Base-by-base conservation (phyloP, 2,888 invertebrate species). In the Campoplex capitator region DNA sequence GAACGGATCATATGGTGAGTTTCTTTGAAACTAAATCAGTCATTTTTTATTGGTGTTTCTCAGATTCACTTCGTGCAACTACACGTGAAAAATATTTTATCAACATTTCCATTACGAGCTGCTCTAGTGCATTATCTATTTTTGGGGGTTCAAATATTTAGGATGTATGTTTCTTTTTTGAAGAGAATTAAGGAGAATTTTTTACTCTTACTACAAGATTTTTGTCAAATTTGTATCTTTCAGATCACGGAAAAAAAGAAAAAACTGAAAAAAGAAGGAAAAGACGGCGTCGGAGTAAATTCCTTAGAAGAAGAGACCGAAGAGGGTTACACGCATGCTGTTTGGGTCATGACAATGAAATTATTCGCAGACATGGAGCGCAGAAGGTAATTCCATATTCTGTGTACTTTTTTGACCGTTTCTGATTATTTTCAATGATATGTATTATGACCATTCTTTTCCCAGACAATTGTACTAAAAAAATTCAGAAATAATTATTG, bases 301-400 rank as follows among this genome's bases (percentile, higher is more conserved):
- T 96, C 96, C 88, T 97, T 99, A 87, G 99, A 99, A 92, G 98
- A 98, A 95, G 98, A 98, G 95, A 97, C 98, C 92, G 97, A 97
- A 28, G 96, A 95, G 75, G 97, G 97, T 93, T 98, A 97, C 93
- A 98, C 97, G 95, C 99, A 99, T 95, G 97, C 99, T 3, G 96
- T 99, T 76, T 99, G 99, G 95, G 99, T 99, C n/a, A 97, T 99
- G 97, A 99, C 99, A 16, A 99, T 99, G 98, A 99, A 99, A 95
- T 96, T 99, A 87, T 96, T 97, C 94, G 99, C 99, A 75, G 99
- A 99, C 93, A 97, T 99, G 97, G 99, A 99, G 93, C 96, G 99
- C 77, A 98, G 98, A 95, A 96, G 97, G 94, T 94, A 82, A 62
- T 35, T 51, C 51, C 28, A 62, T 13, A n/a, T 16, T 62, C 2